Conservation (phyloP, 2,888 invertebrate genomes). For the Laothoe populi region DNA sequence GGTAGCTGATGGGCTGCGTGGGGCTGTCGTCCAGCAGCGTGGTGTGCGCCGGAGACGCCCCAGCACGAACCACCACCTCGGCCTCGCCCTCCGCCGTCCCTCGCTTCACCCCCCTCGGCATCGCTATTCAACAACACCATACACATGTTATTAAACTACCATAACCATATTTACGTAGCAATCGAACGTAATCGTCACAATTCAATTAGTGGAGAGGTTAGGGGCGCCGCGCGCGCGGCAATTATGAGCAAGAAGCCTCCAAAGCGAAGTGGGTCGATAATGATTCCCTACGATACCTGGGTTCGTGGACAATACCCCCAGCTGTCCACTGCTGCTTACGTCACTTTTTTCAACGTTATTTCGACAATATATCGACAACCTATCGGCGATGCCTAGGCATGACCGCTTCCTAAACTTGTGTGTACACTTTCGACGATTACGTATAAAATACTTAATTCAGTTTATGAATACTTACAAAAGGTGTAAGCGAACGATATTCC, state of each 20-base stretch:
- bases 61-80: slow-evolving; percentile 78
- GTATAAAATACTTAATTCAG: slow-evolving; percentile 53
- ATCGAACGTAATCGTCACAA: slow-evolving; percentile 66
- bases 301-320: slow-evolving; percentile 56
- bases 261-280: slow-evolving; percentile 79
- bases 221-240: slow-evolving; percentile 83
- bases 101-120: slow-evolving; percentile 86
- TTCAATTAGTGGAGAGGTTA: slow-evolving; percentile 83
- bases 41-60: slow-evolving; percentile 83
- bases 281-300: slow-evolving; percentile 56
- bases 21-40: slow-evolving; percentile 81
- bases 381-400: slow-evolving; percentile 69
- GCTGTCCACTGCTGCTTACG: slow-evolving; percentile 72
- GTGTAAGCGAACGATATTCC: slow-evolving; percentile 81
- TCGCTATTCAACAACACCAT: slow-evolving; percentile 67
- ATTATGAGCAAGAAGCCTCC: slow-evolving; percentile 74
- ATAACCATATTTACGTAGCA: slow-evolving; percentile 43
- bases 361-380: slow-evolving; percentile 73
- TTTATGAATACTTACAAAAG: slow-evolving; percentile 79
- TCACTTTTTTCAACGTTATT: slow-evolving; percentile 75
- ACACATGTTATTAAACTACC: slow-evolving; percentile 43
- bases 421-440: slow-evolving; percentile 55
- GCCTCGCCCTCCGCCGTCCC: slow-evolving; percentile 83
- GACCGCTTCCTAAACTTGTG: slow-evolving; percentile 63
- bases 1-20: slow-evolving; percentile 87